Evolutionary conservation across 2,797 vertebrate genomes (phyloP), one percentile per base, ranked within the genome.

Genomic region (Hipposideros larvatus): DNA sequence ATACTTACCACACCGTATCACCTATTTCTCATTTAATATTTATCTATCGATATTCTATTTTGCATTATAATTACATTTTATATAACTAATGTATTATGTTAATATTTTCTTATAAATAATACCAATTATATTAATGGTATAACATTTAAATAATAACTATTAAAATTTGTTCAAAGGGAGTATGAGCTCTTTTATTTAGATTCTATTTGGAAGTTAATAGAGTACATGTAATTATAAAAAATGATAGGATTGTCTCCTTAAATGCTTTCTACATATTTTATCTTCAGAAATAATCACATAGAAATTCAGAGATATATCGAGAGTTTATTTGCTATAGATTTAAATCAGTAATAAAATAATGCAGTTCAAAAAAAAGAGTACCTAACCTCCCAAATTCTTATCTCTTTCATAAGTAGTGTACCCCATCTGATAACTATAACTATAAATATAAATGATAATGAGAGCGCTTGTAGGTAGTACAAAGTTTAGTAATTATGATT

Each of bases 301-400:
- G 1, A 90, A 80, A 22, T 85, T 82, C 11, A 89, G 55, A 68
- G 1, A 90, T 24, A 3, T 22, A 22, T 78, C 46, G n/a, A 11
- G 7, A 59, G 16, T 63, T 83, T 87, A 66, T 63, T 96, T 79
- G 7, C 1, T 77, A n/a, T 16, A 53, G 26, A 63, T 87, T 88
- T 92, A 83, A 96, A 74, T 94, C 4, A 91, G 61, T 80, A 31
- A 88, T 74, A 59, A 87, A 68, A 66, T 94, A 83, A 61, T 22
- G 26, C 3, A 87, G 11, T 71, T 91, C 21, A 80, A 63, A 74
- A 55, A 55, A 82, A 80, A 83, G 2, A 75, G 46, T 34, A 43
- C 21, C 21, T 87, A 87, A 71, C 4, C 5, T 86, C 16, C 48
- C 24, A 92, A 94, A 70, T 90, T 84, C n/a, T 48, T 41, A 11